These are phyloP conservation scores for Gobiocypris rarus DNA, from an alignment of 2,113 vertebrate genomes.

Conservation along the genomic window DNA sequence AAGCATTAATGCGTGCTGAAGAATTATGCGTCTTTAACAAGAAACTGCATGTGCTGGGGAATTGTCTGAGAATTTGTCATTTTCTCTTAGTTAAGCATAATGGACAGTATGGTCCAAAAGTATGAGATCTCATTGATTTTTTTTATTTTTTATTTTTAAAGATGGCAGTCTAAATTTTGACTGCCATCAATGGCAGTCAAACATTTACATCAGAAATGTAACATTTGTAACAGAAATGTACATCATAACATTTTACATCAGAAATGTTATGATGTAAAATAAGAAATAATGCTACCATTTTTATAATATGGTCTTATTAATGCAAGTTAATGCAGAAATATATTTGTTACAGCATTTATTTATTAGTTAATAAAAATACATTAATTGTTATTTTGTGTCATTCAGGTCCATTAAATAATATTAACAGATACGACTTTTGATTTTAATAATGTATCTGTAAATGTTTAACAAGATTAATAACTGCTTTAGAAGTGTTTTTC, in stretches of 20 bases:
- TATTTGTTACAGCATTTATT: neutral
- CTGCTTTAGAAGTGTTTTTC: too few relatives aligned
- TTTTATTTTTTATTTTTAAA: too few relatives aligned
- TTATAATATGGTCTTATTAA: too few relatives aligned
- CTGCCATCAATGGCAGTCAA: too few relatives aligned
- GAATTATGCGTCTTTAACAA: neutral
- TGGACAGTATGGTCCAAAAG: neutral
- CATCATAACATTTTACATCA: too few relatives aligned
- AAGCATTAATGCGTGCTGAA: constrained; percentile 4
- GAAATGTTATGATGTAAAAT: neutral
- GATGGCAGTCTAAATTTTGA: neutral
- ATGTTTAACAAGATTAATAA: too few relatives aligned
- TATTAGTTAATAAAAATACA: neutral
- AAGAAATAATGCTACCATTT: neutral
- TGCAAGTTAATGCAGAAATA: neutral
- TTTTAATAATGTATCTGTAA: too few relatives aligned
- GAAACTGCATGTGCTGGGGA: neutral
- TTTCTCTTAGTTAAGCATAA: neutral
- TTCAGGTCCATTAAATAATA: too few relatives aligned
- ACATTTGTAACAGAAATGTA: too few relatives aligned
- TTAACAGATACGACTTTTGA: too few relatives aligned
- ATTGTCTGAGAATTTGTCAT: neutral
- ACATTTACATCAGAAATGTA: too few relatives aligned
- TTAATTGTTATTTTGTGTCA: too few relatives aligned
- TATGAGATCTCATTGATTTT: neutral